Percentiles rank a stretch among this genome's conserved stretches.
Conservation (phyloP, 2,113 vertebrate species). For the Albula glossodonta region DNA sequence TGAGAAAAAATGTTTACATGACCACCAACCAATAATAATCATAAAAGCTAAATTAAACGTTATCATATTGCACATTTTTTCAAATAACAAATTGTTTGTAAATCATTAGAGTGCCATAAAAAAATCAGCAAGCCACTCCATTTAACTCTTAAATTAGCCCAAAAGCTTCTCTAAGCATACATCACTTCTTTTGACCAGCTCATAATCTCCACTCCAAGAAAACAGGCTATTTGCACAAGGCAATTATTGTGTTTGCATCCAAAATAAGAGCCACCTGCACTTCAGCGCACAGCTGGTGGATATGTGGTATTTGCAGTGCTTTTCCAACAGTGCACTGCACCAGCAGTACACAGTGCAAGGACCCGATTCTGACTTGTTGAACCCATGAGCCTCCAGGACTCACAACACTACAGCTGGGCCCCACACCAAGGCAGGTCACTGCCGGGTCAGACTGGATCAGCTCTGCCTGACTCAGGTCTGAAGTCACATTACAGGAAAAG, state of each 20-base stretch:
- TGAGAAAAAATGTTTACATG: no score
- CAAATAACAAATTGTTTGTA: neutral
- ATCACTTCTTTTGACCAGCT: slow-evolving; percentile 7
- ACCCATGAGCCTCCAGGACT: neutral
- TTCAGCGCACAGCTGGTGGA: slow-evolving; percentile 55
- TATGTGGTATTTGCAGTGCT: slow-evolving; percentile 18
- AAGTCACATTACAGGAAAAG: neutral
- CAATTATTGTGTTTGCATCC: slow-evolving; percentile 54
- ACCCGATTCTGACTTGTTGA: neutral
- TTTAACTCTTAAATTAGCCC: no score
- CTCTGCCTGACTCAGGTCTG: neutral
- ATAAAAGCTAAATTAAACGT: no score
- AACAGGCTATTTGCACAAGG: slow-evolving; percentile 41
- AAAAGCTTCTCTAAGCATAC: neutral
- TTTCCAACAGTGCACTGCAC: neutral
- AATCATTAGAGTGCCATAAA: neutral
- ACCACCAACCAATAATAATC: no score
- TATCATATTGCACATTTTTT: neutral
- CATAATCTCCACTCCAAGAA: slow-evolving; percentile 27
- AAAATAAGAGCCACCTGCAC: slow-evolving; percentile 60
- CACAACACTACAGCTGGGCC: neutral
- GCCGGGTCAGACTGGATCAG: neutral
- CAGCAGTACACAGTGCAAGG: neutral
- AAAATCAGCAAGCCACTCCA: neutral
- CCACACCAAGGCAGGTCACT: neutral